Conservation (phyloP, 1,140 invertebrate genomes). For the Metopolophium dirhodum region DNA sequence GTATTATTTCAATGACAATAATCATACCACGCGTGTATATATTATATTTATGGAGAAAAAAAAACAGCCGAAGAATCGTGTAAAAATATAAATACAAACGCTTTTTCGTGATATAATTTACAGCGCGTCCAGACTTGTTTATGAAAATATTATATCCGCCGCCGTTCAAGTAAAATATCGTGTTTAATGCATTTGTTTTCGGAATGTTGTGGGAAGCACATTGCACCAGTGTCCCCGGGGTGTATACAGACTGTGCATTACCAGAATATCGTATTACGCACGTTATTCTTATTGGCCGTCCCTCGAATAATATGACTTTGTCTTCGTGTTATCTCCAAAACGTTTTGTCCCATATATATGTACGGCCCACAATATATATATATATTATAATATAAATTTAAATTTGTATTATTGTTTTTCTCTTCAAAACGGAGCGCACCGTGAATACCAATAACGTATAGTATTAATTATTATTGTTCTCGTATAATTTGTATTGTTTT, state of each 20-base stretch:
- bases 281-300: neutral
- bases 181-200: slow-evolving; percentile 24
- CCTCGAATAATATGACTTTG: slow-evolving; percentile 1
- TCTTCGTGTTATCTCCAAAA: neutral
- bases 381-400: neutral
- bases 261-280: slow-evolving; percentile 41
- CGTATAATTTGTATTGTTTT: neutral
- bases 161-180: slow-evolving; percentile 28
- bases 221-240: slow-evolving; percentile 26
- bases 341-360: neutral
- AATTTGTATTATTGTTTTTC: neutral
- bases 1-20: too few relatives aligned
- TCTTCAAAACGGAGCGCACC: neutral
- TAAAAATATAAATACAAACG: slow-evolving; percentile 7
- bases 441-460: neutral
- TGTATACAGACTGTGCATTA: slow-evolving; percentile 16
- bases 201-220: slow-evolving; percentile 18
- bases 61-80: slow-evolving; percentile 20
- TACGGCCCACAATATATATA: neutral
- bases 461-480: neutral
- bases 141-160: neutral
- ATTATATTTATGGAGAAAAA: neutral
- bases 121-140: slow-evolving; percentile 9
- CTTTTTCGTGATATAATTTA: slow-evolving; percentile 10
- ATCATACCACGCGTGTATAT: neutral